Evolutionary conservation across 1,140 invertebrate species (phyloP).

Genomic region (Apis dorsata): DNA sequence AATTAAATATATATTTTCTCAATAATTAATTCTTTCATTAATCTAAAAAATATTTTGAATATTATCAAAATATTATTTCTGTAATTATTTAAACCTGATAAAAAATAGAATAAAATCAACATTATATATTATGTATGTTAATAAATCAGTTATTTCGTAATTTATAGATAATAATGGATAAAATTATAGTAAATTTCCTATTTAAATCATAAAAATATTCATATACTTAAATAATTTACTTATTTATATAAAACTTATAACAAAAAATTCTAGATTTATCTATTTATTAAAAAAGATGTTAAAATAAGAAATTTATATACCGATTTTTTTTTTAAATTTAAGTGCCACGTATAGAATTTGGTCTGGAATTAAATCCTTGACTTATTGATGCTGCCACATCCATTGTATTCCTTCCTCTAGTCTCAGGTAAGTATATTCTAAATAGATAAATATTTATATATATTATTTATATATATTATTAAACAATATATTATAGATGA

Average conservation of each 20-base stretch:
- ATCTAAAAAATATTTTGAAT: neutral
- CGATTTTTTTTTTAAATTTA: neutral
- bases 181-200: neutral
- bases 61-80: neutral
- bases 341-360: constrained; percentile 30
- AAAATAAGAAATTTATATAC: neutral
- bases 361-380: constrained; percentile 70
- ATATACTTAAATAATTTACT: neutral
- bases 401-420: constrained; percentile 83
- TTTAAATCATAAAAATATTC: neutral
- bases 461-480: neutral
- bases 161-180: neutral
- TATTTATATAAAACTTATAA: neutral
- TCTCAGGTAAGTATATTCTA: constrained; percentile 87
- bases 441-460: neutral
- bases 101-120: neutral
- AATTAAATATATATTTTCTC: neutral
- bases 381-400: constrained; percentile 80
- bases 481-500: neutral
- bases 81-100: neutral
- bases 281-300: neutral
- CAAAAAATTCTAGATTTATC: constrained; percentile 26
- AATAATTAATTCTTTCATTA: neutral
- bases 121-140: neutral
- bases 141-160: neutral